Evolutionary conservation across 2,888 invertebrate genomes (phyloP).

Genomic region (Mycogona germanica): DNA sequence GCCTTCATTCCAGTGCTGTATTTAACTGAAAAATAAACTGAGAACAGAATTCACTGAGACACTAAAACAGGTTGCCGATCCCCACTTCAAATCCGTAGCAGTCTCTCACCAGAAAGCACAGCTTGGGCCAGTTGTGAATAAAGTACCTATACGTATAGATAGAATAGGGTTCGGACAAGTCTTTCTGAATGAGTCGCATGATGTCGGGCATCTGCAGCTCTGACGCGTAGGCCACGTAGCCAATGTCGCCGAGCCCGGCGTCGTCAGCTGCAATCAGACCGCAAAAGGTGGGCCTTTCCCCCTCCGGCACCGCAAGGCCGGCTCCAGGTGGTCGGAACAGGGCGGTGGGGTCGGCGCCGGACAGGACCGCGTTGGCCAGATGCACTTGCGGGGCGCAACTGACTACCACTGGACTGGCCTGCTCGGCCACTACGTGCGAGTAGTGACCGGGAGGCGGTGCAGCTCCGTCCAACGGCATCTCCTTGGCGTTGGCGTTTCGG

Average conservation of each 20-base stretch:
- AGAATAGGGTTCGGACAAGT: constrained; percentile 98
- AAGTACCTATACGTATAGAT: constrained; percentile 99
- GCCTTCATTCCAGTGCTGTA: too few relatives aligned
- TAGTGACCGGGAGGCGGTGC: not conserved
- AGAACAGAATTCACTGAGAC: too few relatives aligned
- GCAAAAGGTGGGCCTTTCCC: too few relatives aligned
- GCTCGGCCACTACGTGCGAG: not conserved
- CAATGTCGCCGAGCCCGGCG: constrained; percentile 27
- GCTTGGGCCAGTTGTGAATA: constrained; percentile 99
- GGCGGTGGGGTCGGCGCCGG: not conserved
- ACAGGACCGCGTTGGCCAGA: not conserved
- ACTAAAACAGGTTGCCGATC: too few relatives aligned
- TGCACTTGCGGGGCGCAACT: not conserved
- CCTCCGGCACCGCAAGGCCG: too few relatives aligned
- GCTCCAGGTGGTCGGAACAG: too few relatives aligned
- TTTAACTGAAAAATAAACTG: too few relatives aligned
- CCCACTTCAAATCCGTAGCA: too few relatives aligned
- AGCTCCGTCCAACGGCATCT: too few relatives aligned
- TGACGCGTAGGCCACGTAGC: constrained; percentile 58
- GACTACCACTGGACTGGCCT: not conserved
- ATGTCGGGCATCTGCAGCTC: constrained; percentile 98
- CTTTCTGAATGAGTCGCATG: constrained; percentile 97
- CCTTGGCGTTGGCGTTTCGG: too few relatives aligned
- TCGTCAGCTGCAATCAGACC: constrained; percentile 4
- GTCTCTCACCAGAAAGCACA: constrained; percentile 86